Evolutionary conservation across 1,140 invertebrate species (phyloP).

Genomic region (Drosophila albomicans): DNA sequence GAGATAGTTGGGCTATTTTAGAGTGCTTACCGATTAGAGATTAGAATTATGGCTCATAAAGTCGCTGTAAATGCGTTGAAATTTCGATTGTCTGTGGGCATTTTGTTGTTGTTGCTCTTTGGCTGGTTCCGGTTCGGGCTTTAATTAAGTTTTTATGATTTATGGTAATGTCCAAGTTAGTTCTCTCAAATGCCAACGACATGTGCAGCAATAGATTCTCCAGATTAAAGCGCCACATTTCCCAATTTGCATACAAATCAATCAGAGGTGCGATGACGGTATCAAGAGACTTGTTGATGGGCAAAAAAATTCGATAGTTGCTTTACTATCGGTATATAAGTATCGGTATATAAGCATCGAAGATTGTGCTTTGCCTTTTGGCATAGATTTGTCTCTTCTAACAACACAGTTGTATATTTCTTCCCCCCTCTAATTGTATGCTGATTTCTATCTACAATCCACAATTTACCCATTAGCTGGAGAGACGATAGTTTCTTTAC

Average conservation of each 20-base stretch:
- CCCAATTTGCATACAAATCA: conserved; percentile 34
- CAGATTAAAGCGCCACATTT: conserved; percentile 18
- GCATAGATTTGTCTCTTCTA: no score
- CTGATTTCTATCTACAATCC: no score
- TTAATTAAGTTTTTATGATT: conserved; percentile 71
- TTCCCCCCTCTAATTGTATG: no score
- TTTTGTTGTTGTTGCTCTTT: conserved; percentile 30
- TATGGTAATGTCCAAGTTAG: conserved; percentile 54
- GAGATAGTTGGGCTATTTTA: conserved; percentile 33
- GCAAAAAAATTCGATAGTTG: background rate
- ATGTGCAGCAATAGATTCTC: conserved; percentile 28
- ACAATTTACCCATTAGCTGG: no score
- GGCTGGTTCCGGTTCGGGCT: conserved; percentile 60
- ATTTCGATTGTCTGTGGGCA: conserved; percentile 33
- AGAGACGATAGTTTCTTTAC: no score
- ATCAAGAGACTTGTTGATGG: background rate
- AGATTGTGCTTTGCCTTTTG: no score
- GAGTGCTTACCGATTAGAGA: conserved; percentile 67
- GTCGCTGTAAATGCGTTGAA: conserved; percentile 58
- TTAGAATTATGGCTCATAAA: conserved; percentile 77
- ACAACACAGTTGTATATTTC: no score
- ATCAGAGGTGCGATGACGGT: conserved; percentile 4
- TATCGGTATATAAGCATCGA: background rate
- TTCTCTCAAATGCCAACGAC: conserved; percentile 31
- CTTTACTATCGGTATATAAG: background rate